Percentiles rank a stretch among this genome's conserved stretches.
Conservation (phyloP, 2,113 vertebrate species). For the Isichthys henryi region DNA sequence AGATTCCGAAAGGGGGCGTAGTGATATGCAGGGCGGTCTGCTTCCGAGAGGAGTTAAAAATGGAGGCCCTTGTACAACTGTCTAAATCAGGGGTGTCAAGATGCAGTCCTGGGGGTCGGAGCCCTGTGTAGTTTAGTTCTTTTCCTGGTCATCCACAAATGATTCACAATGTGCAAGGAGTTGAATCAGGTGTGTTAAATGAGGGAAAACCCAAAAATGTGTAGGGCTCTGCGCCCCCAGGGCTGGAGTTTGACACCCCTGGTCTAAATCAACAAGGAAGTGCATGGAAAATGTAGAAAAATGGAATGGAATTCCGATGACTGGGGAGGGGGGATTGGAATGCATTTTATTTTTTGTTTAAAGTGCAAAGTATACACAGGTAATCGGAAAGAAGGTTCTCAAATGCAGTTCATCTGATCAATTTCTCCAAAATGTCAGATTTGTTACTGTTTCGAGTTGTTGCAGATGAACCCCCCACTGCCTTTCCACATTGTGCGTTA, state of each 20-base stretch:
- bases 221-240: too few species aligned
- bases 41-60: background rate
- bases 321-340: background rate
- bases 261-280: background rate
- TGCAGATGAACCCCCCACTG: background rate
- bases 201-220: too few species aligned
- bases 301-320: background rate
- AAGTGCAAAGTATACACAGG: conserved; percentile 7
- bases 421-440: background rate
- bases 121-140: too few species aligned
- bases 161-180: too few species aligned
- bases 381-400: background rate
- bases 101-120: too few species aligned
- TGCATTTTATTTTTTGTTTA: background rate
- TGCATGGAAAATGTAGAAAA: background rate
- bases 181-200: too few species aligned
- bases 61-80: background rate
- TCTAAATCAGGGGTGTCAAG: background rate
- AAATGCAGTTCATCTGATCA: background rate
- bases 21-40: background rate
- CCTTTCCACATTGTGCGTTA: background rate
- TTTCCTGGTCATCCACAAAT: too few species aligned
- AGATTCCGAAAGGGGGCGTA: background rate
- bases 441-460: background rate
- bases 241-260: too few species aligned